A percentile compares a stretch with the other conserved stretches of the same genome.
These are phyloP conservation scores for Pseudococcus jackbeardsleyi DNA, from an alignment of 2,888 invertebrate genomes.

Conservation along the genomic window DNA sequence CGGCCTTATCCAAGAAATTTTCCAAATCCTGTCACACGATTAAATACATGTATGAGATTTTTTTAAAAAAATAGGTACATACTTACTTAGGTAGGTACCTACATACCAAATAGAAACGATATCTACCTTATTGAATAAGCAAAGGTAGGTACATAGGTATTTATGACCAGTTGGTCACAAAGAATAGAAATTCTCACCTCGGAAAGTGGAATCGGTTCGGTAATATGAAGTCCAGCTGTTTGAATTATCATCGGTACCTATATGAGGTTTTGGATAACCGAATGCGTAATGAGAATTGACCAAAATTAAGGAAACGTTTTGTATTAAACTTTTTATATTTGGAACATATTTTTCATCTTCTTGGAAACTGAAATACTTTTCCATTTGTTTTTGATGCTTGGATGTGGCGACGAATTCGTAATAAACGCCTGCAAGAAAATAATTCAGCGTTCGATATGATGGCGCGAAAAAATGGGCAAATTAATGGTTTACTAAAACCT, in stretches of 20 bases:
- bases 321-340: not conserved
- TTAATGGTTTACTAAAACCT: not conserved
- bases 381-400: slow-evolving; percentile 34
- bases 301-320: slow-evolving; percentile 41
- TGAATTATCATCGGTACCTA: slow-evolving; percentile 46
- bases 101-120: no score
- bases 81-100: no score
- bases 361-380: slow-evolving; percentile 41
- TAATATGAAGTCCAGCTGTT: slow-evolving; percentile 54
- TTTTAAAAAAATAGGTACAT: no score
- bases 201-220: not conserved
- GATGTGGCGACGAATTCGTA: slow-evolving; percentile 14
- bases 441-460: not conserved
- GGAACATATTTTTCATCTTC: not conserved
- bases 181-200: not conserved
- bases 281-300: slow-evolving; percentile 34
- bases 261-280: slow-evolving; percentile 37
- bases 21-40: slow-evolving; percentile 13
- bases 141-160: no score
- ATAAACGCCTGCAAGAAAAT: not conserved
- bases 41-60: no score
- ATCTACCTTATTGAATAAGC: no score
- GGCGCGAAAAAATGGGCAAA: no score
- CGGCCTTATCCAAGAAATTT: slow-evolving; percentile 5
- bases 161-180: no score